These are phyloP conservation scores for Nemopilema nomurai DNA, from an alignment of 30 jellyfish, hydroid and myxozoan species.

Conservation along the genomic window DNA sequence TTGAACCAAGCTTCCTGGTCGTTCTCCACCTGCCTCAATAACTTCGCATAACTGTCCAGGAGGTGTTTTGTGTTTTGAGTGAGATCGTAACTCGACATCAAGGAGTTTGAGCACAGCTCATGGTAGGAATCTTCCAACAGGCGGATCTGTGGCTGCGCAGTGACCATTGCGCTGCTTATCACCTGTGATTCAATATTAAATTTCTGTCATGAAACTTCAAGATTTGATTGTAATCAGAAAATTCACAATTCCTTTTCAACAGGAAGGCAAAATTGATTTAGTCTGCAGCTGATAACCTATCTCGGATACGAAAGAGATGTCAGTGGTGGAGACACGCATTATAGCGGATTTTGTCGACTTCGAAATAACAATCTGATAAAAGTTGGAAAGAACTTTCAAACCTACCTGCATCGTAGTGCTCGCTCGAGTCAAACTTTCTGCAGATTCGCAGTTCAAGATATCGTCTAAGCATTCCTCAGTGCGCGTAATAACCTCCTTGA, in stretches of 20 bases:
- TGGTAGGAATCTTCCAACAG: conserved; percentile 16
- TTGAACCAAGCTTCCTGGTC: conserved; percentile 11
- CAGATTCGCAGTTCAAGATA: neutral
- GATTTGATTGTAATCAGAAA: no score
- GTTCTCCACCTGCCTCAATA: conserved; percentile 12
- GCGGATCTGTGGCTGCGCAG: neutral
- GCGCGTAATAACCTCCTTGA: neutral
- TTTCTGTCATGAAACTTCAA: no score
- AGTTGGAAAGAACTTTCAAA: no score
- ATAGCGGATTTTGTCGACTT: no score
- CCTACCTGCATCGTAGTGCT: conserved; percentile 6
- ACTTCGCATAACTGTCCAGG: conserved; percentile 8
- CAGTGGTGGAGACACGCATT: no score
- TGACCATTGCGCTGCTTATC: conserved; percentile 7
- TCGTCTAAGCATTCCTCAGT: conserved; percentile 22
- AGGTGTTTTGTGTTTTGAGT: conserved; percentile 5
- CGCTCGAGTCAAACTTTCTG: neutral
- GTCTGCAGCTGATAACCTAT: no score
- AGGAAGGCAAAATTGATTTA: no score
- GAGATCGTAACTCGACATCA: conserved; percentile 9
- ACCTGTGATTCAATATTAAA: neutral
- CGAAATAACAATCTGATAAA: no score
- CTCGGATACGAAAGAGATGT: no score
- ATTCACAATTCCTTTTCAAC: no score
- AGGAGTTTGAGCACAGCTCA: conserved; percentile 1